phyloP scores from a whole-genome alignment of 2,888 invertebrate species.

The Pycnomerus fuliginosus region DNA sequence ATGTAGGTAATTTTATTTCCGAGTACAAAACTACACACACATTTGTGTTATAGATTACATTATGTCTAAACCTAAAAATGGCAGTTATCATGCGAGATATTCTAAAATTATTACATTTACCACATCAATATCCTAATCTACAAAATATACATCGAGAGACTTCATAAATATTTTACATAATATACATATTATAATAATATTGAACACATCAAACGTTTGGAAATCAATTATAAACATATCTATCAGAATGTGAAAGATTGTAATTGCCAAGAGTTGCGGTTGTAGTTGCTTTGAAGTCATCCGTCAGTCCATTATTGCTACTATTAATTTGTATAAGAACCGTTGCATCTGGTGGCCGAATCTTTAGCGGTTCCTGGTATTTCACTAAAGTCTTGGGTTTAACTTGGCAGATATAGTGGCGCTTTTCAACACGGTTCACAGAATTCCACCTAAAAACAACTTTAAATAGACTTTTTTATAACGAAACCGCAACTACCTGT shows the following conservation, averaged over 20 bases:
- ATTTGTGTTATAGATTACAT: no score
- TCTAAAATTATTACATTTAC: no score
- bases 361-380: constrained; percentile 3
- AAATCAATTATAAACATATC: constrained; percentile 6
- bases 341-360: constrained; percentile 8
- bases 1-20: no score
- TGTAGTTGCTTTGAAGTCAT: not conserved
- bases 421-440: constrained; percentile 59
- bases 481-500: constrained; percentile 27
- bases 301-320: not conserved
- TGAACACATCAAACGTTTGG: no score
- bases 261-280: constrained; percentile 1
- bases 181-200: no score
- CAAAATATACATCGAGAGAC: no score
- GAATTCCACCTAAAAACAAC: constrained; percentile 61
- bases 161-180: no score
- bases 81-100: no score
- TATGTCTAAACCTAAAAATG: no score
- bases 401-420: constrained; percentile 68
- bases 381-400: constrained; percentile 48
- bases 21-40: no score
- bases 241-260: constrained; percentile 8
- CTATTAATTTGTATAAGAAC: constrained; percentile 9
- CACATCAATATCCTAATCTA: no score
- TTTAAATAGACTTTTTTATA: not conserved